Conservation (phyloP, 2,113 vertebrate species). For the Colaptes auratus region DNA sequence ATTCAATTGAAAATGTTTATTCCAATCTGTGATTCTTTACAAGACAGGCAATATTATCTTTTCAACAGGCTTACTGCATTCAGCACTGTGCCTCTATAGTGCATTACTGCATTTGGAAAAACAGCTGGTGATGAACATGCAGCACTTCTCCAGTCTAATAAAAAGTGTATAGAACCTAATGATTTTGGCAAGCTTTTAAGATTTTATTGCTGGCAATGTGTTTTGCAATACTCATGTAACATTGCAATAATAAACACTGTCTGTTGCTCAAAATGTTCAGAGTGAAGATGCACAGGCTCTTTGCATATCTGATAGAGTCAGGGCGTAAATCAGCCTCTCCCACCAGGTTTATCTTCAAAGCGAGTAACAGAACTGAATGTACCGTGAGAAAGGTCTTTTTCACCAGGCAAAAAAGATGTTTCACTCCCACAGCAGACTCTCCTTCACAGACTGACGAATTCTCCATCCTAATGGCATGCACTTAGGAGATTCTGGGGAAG, state of each 20-base stretch:
- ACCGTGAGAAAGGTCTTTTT: not conserved
- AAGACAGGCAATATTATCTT: slow-evolving; percentile 7
- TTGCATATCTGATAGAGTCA: not conserved
- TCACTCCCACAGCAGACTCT: not conserved
- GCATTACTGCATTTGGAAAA: slow-evolving; percentile 20
- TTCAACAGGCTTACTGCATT: not conserved
- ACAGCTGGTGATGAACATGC: slow-evolving; percentile 48
- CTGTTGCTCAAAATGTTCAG: not conserved
- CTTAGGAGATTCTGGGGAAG: not conserved
- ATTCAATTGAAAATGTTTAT: slow-evolving; percentile 26
- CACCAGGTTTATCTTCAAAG: not conserved
- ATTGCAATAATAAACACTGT: not conserved
- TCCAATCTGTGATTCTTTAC: slow-evolving; percentile 32
- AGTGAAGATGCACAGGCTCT: not conserved
- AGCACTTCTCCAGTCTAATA: slow-evolving; percentile 38
- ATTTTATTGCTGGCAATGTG: slow-evolving; percentile 25
- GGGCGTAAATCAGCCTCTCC: not conserved
- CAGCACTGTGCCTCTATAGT: not conserved
- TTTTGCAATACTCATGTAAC: not conserved
- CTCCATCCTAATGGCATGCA: not conserved
- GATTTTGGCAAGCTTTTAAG: slow-evolving; percentile 38
- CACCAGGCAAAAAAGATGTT: not conserved
- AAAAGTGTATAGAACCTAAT: slow-evolving; percentile 38
- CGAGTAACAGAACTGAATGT: not conserved
- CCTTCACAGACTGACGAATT: not conserved